Conservation (phyloP, 2,797 vertebrate genomes). For the Pseudomugil gertrudae region DNA sequence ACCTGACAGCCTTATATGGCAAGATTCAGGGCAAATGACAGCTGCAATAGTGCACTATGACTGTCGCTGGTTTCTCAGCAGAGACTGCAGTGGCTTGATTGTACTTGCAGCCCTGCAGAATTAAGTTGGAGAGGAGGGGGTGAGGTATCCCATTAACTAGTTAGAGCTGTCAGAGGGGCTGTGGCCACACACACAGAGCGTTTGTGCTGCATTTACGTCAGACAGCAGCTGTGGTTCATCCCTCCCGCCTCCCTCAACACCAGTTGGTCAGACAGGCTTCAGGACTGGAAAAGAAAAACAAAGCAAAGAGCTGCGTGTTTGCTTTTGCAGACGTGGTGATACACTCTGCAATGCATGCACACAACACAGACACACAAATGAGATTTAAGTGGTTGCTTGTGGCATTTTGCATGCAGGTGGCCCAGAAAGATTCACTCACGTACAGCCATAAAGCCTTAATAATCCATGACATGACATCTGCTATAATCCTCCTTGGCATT, state of each 20-base stretch:
- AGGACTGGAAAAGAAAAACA: conserved; percentile 65
- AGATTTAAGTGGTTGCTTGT: conserved; percentile 49
- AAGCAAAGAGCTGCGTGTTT: conserved; percentile 48
- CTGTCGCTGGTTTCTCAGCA: conserved; percentile 33
- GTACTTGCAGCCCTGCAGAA: conserved; percentile 33
- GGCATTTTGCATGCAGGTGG: conserved; percentile 52
- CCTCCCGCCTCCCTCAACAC: conserved; percentile 38
- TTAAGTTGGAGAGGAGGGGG: conserved; percentile 36
- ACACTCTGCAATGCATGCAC: conserved; percentile 36
- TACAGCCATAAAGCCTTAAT: conserved; percentile 56
- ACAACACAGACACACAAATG: conserved; percentile 46
- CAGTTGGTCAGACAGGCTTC: conserved; percentile 63
- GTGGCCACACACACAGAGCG: conserved; percentile 77
- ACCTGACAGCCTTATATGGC: conserved; percentile 30
- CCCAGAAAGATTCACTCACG: conserved; percentile 39
- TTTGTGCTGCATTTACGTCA: conserved; percentile 84
- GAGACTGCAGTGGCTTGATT: conserved; percentile 38
- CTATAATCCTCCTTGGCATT: conserved; percentile 73
- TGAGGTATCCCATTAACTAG: conserved; percentile 73
- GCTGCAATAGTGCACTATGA: conserved; percentile 31
- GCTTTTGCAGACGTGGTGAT: conserved; percentile 48
- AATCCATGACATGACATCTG: conserved; percentile 73
- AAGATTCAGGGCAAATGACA: conserved; percentile 42
- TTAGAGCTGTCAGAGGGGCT: conserved; percentile 73
- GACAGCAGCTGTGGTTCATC: conserved; percentile 74